Evolutionary conservation across 2,888 invertebrate species (phyloP), one percentile per base, ranked within the genome.

Genomic region (Frankliniella fusca): DNA sequence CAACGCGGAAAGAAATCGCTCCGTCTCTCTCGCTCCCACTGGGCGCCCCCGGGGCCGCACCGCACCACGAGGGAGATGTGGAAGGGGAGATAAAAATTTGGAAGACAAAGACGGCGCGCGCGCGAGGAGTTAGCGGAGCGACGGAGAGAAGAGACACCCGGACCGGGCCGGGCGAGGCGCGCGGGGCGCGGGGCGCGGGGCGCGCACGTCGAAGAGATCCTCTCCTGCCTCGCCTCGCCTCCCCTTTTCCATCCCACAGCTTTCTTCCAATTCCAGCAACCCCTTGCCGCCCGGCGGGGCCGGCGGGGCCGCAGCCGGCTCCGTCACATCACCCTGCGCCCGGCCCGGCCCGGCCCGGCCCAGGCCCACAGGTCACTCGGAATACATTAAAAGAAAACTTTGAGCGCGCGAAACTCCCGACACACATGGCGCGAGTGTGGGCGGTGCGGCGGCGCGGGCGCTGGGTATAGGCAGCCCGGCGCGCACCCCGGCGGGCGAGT

Each of bases 11-110:
- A 76, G 70, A 76, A 76, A 76, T 76, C 70, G 23, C 27, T 12
- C 70, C 70, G 11, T 76, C 70, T 76, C 70, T 12, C 70, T 76
- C 70, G 70, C 70, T 27, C 70, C 61, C 61, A 18, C 20, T 61
- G 20, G 38, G 38, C 38, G 38, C 38, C 38, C 38, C 38, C 38
- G 38, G 38, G 38, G 20, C 54, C 54, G 18, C 54, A 18, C 54
- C 54, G 20, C 54, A 54, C 54, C 20, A 38, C 38, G 61, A 20
- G 61, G 61, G 15, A 61, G 70, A 76, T 76, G 70, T 76, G 70
- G 70, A 76, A 27, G 70, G 70, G 27, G 70, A 76, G 70, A 76
- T 76, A 76, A 76, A 76, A 76, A 76, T 76, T 76, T 76, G 70
- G 27, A 76, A 76, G 70, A 76, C 70, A 76, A 76, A 76, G 70